phyloP scores from a whole-genome alignment of 2,113 vertebrate species.

The Serilophus lunatus region DNA sequence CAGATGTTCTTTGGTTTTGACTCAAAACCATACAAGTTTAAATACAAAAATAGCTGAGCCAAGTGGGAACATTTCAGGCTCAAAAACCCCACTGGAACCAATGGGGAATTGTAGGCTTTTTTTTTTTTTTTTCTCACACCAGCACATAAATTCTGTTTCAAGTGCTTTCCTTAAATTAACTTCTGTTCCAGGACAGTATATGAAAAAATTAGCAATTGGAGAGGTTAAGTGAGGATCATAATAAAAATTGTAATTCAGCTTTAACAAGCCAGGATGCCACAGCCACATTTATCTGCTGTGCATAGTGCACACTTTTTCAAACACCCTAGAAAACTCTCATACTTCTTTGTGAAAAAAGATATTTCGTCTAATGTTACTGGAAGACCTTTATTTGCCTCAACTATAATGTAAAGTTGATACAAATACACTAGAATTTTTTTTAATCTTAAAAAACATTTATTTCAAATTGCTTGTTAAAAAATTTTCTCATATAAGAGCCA shows the following conservation, averaged over 20 bases:
- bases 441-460: not conserved
- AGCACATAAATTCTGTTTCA: not conserved
- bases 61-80: not conserved
- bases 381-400: not conserved
- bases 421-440: not conserved
- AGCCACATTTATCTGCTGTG: not conserved
- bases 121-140: not conserved
- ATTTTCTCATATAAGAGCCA: not conserved
- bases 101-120: not conserved
- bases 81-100: not conserved
- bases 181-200: not conserved
- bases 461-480: not conserved
- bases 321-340: not conserved
- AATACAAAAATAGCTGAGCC: not conserved
- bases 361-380: not conserved
- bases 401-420: not conserved
- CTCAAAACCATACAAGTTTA: slow-evolving; percentile 8
- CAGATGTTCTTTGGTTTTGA: slow-evolving; percentile 24
- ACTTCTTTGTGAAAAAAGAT: not conserved
- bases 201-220: not conserved
- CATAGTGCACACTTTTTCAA: not conserved
- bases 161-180: not conserved
- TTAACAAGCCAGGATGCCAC: not conserved
- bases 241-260: not conserved
- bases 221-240: not conserved